Base-by-base conservation (phyloP, 2,113 vertebrate species). In the Salvator merianae region DNA sequence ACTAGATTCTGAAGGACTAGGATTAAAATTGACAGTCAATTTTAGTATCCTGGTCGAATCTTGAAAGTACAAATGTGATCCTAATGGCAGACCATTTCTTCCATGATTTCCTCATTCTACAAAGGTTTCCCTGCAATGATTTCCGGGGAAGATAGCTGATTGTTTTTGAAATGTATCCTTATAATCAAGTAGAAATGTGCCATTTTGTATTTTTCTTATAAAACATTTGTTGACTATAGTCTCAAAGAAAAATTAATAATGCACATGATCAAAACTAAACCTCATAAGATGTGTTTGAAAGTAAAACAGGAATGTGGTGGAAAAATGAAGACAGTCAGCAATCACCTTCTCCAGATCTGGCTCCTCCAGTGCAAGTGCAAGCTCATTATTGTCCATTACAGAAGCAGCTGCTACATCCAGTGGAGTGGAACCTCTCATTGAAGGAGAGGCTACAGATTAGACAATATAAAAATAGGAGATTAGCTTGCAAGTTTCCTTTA, bases 341-440 rank as follows among this genome's bases (percentile, higher is more conserved):
- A 26, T 90, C 83, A 98, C 98, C 96, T 99, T 99, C 89, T 99
- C 98, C 0, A 99, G 96, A 84, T 99, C 99, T 14, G 98, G 98
- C 91, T 99, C 99, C 73, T 99, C 97, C 87, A 99, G 94, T 1
- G 98, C 97, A 5, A 99, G 95, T 0, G 98, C 98, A 86, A 99
- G 95, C 55, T 99, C 98, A 0, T 99, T 99, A 94, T 99, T 99
- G 95, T 99, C 98, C 99, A 99, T 99, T 86, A 99, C 98, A 0
- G 99, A 99, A 47, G 99, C 98, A 78, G 99, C 98, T 43, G 99
- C 99, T 84, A 99, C 98, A 90, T 99, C 99, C 0, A 99, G 90
- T 3, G 99, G 99, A 72, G 99, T 99, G 1, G 98, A 99, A 68
- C 99, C 99, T 88, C 98, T 97, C 98, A 99, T 99, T 0, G 98